These are phyloP conservation scores for Adelphocoris suturalis DNA, from an alignment of 2,888 invertebrate genomes.

Conservation along the genomic window DNA sequence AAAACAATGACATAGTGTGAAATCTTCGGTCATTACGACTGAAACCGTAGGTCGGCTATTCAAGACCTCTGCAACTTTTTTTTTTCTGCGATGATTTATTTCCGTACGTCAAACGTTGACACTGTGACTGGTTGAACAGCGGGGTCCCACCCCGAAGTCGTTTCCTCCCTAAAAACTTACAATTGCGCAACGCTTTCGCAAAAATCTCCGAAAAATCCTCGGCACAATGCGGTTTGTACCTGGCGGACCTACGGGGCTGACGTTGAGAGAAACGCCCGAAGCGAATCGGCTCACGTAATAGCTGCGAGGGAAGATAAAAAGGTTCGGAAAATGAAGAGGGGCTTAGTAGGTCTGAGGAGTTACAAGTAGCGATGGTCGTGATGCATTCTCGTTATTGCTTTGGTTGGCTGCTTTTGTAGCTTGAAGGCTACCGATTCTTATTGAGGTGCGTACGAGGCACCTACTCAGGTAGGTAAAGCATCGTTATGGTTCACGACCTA, in stretches of 20 bases:
- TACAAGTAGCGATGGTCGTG: neutral
- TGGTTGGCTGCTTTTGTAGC: neutral
- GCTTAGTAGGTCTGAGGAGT: no score
- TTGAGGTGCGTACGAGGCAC: neutral
- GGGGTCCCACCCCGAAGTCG: neutral
- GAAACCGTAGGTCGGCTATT: no score
- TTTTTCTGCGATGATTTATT: no score
- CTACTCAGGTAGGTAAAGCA: neutral
- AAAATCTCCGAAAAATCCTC: neutral
- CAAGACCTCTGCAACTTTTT: no score
- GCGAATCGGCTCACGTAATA: no score
- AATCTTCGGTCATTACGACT: no score
- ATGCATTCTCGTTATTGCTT: neutral
- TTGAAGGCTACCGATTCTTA: neutral
- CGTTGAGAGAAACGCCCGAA: no score
- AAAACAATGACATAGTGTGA: no score
- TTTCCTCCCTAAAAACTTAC: neutral
- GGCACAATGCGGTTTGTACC: neutral
- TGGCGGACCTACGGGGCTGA: neutral
- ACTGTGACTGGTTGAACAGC: neutral
- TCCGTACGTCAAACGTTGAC: no score
- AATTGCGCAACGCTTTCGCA: slow-evolving; percentile 37
- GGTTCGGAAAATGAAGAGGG: no score
- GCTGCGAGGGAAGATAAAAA: no score
- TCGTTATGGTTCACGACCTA: no score